Evolutionary conservation across 1,140 invertebrate species (phyloP), one percentile per base, ranked within the genome.

Genomic region (Trigoniulus corallinus): DNA sequence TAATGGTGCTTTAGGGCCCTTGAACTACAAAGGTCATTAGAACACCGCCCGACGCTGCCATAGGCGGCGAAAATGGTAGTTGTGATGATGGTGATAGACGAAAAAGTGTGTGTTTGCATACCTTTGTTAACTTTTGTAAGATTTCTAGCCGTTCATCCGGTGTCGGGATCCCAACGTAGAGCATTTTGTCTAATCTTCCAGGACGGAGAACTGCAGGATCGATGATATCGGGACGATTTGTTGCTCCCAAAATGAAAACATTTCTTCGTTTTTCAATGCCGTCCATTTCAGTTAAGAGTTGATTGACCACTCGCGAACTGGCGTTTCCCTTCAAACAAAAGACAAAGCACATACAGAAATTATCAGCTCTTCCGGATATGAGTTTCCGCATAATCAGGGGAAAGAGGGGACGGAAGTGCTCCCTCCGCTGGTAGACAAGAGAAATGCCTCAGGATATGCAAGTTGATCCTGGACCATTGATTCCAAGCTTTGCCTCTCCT

Each of bases 231-330:
- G 91, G 89, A 58, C 93, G 73, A 73, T 99, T 99, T 25, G 88
- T 95, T 0, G 94, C 94, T 2, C 87, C 95, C 69, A 98, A 80
- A 2, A 98, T 72, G 65, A 88, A 98, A 2, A 98, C 94, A 10
- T 82, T 84, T 59, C 87, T 79, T 44, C 89, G 74, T 26, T 76
- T 77, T 65, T 93, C 85, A 15, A 98, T 75, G 3, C 95, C 95
- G 66, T 98, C 94, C 93, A 99, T 97, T 75, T 98, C 95, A 0
- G 94, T 97, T 21, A 99, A 67, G 60, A 99, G 72, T 66, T 98
- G 94, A 67, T 97, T 98, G 0, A 98, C 93, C 20, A 98, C 84
- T 20, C 93, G 74, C 10, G 66, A 60, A 57, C 68, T 68, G 0
- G 80, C 76, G 3, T 74, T 75, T 54, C 76, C 73, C 71, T 82